A percentile compares a stretch with the other conserved stretches of the same genome.
Conservation (phyloP, 2,113 vertebrate genomes). For the Corynorhinus townsendii region DNA sequence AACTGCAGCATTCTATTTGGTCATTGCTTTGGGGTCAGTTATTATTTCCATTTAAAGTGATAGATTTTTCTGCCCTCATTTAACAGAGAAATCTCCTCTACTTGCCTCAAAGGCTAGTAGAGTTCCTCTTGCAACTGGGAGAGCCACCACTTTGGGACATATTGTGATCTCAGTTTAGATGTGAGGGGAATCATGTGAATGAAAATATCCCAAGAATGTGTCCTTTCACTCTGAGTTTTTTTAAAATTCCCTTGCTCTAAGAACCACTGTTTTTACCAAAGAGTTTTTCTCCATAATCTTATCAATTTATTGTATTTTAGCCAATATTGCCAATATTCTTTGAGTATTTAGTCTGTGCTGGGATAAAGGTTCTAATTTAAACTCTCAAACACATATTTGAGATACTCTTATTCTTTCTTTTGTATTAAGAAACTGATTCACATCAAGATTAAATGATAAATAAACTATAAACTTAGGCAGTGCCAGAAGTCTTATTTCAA, state of each 20-base stretch:
- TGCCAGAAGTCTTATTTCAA: neutral
- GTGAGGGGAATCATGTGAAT: neutral
- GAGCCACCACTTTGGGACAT: neutral
- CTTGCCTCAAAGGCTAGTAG: neutral
- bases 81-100: neutral
- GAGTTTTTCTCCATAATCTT: neutral
- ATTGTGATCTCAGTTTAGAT: neutral
- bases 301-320: neutral
- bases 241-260: neutral
- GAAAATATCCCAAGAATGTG: neutral
- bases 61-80: neutral
- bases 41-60: neutral
- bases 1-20: neutral
- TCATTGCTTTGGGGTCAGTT: neutral
- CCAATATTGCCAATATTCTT: neutral
- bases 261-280: neutral
- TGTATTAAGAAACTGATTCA: neutral
- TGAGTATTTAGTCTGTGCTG: neutral
- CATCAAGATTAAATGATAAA: neutral
- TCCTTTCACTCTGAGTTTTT: neutral
- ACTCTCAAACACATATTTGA: neutral
- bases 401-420: neutral
- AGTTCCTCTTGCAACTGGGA: neutral
- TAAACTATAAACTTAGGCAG: neutral
- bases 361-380: neutral